Base-by-base conservation (phyloP, 2,113 vertebrate genomes). In the Notarius quadriscutis region DNA sequence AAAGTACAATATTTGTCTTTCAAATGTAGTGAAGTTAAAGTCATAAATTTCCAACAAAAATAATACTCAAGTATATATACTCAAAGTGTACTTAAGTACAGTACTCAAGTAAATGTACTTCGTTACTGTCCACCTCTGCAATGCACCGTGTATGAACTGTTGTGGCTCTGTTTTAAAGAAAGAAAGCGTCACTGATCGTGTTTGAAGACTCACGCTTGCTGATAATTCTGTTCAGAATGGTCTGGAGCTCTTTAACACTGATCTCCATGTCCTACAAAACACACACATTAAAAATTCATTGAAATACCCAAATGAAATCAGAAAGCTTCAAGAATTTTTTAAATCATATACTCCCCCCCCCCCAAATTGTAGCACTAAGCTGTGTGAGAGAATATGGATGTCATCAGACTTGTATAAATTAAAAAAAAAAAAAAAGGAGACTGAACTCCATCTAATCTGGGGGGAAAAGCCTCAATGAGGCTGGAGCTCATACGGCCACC, bases 171-270 rank as follows among this genome's bases (percentile, higher is more conserved):
- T 34, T 30, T 51, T 25, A 41, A 60, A n/a, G 17, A 25, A 81
- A 71, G 7, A 83, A 34, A 34, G 34, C 34, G 17, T 69, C 15
- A 7, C 1, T 53, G 12, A 17, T 41, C 7, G 51, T 67, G 17
- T 22, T 7, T 71, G 30, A 58, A 51, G 1, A 80, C 97, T 96
- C 87, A 99, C 98, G 98, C 95, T 99, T 99, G 90, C 90, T 41
- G 1, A 99, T 95, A 93, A 99, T 97, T 84, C 95, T 94, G 95
- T 99, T 99, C 72, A 99, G 91, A 88, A 99, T 99, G 81, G 96
- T 97, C 88, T 94, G 95, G 34, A 99, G 95, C 91, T 99, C 98
- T 0, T 81, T 91, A 3, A 96, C 90, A 0, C 97, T 98, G 94
- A 99, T 97, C 92, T 99, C 97, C 97, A 96, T 92, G 94, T 99